Percentiles rank a stretch among this genome's conserved stretches.
phyloP scores from a whole-genome alignment of 2,888 invertebrate species.

The Drosophila subsilvestris region DNA sequence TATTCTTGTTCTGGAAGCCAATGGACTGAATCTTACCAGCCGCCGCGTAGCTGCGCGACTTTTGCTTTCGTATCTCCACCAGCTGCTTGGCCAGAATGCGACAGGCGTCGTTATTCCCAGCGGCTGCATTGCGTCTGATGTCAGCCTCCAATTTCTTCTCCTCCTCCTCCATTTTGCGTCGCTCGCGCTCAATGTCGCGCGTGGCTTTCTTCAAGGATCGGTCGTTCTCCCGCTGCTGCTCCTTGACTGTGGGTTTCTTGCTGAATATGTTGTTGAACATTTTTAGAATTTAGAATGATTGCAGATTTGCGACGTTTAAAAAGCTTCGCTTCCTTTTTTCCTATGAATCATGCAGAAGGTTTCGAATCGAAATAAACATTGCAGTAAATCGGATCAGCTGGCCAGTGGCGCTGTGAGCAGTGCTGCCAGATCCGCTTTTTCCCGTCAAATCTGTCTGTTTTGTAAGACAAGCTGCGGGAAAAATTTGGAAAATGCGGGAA shows the following conservation, averaged over 20 bases:
- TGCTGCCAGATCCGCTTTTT: too few relatives aligned
- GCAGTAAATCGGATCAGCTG: conserved; percentile 44
- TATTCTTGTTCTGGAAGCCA: conserved; percentile 93
- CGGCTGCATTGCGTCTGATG: conserved; percentile 94
- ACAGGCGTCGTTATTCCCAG: conserved; percentile 93
- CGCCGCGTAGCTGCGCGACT: conserved; percentile 91
- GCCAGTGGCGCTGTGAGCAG: conserved; percentile 41
- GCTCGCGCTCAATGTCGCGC: conserved; percentile 93
- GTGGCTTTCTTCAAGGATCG: conserved; percentile 91
- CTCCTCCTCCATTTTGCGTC: conserved; percentile 91
- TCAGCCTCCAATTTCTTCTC: conserved; percentile 96
- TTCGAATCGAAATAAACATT: conserved; percentile 30
- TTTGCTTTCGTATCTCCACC: conserved; percentile 94
- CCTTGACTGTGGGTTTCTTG: conserved; percentile 88
- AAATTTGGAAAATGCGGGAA: too few relatives aligned
- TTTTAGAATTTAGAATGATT: conserved; percentile 13
- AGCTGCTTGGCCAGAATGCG: conserved; percentile 94
- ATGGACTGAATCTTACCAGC: conserved; percentile 92
- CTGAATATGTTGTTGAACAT: conserved; percentile 86
- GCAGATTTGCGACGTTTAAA: background rate
- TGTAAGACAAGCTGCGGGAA: too few relatives aligned
- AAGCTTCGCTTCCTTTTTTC: conserved; percentile 31
- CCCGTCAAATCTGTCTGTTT: too few relatives aligned
- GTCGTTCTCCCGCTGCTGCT: conserved; percentile 93
- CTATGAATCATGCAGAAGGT: conserved; percentile 66